Percentiles rank a stretch among this genome's conserved stretches.
These are phyloP conservation scores for Hydrotaea diabolus DNA, from an alignment of 2,888 invertebrate species.

Conservation along the genomic window DNA sequence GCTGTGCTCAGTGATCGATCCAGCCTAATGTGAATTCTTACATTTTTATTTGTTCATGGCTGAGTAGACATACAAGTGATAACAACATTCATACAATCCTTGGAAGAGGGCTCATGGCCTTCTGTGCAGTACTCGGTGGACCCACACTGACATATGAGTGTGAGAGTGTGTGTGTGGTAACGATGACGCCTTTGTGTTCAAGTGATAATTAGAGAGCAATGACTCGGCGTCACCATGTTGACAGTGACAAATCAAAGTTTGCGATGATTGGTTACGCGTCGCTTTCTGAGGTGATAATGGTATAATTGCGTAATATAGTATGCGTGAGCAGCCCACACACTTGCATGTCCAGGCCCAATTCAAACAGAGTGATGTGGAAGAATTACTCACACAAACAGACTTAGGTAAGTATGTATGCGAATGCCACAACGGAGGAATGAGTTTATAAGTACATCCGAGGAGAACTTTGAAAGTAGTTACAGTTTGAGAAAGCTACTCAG, in stretches of 20 bases:
- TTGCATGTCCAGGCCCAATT: background rate
- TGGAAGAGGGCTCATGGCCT: background rate
- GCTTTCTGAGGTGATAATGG: constrained; percentile 55
- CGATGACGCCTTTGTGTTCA: constrained; percentile 35
- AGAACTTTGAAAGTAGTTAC: no score
- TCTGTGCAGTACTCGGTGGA: background rate
- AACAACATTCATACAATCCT: background rate
- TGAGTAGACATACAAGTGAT: no score
- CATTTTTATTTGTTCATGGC: no score
- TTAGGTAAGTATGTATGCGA: no score
- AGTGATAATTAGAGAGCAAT: constrained; percentile 56
- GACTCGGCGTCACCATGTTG: constrained; percentile 45
- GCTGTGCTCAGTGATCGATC: no score
- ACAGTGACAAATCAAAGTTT: constrained; percentile 60
- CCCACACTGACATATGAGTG: no score
- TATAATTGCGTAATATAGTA: constrained; percentile 55
- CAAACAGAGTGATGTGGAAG: background rate
- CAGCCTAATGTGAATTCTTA: no score
- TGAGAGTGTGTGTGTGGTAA: background rate
- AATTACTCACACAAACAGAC: background rate
- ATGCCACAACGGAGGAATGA: no score
- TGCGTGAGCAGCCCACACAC: constrained; percentile 43
- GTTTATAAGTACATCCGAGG: no score
- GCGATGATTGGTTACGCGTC: constrained; percentile 46
- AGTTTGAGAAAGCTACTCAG: no score